Base-by-base conservation (phyloP, 2,888 invertebrate genomes). In the Sympetrum striolatum region DNA sequence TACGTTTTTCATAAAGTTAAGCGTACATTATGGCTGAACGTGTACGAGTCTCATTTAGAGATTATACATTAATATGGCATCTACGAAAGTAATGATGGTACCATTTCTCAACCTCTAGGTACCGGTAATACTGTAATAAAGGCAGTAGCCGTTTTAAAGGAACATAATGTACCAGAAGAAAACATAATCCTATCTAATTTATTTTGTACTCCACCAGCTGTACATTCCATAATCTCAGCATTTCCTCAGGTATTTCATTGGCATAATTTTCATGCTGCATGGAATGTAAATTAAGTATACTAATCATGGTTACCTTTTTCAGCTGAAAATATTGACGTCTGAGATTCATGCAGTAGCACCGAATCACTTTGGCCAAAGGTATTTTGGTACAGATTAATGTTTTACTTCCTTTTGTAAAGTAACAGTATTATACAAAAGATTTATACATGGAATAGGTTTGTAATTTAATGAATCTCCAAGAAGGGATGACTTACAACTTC, bases 351-450 rank as follows among this genome's bases (percentile, higher is more conserved):
- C 97, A 0, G 97, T 98, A 3, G 98, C 99, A 14, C 99, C 99
- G 14, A 98, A 98, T 94, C 99, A 99, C 94, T 99, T 99, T 94
- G 99, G 99, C 90, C 98, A 98, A 94, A 99, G 98, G 94, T 99
- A 99, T 94, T 99, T 99, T 95, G 99, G 99, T 92, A 99, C 99
- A 91, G 99, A 99, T 95, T 99, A 93, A 93, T 90, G 22, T n/a
- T 90, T 80, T 48, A 86, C 39, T 10, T 37, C 60, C 10, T 31
- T 60, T 58, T 82, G 31, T 60, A 37, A 60, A 60, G 73, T 64
- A n/a, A 60, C 86, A 86, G 86, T 86, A 86, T 86, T 86, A 86
- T 86, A 58, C n/a, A 37, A 86, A 86, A 15, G 53, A 53, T 44
- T 12, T 22, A 60, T 86, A 25, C 37, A 37, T 37, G n/a, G 60